phyloP scores from a whole-genome alignment of 2,113 vertebrate species.

The Dasypus novemcinctus region DNA sequence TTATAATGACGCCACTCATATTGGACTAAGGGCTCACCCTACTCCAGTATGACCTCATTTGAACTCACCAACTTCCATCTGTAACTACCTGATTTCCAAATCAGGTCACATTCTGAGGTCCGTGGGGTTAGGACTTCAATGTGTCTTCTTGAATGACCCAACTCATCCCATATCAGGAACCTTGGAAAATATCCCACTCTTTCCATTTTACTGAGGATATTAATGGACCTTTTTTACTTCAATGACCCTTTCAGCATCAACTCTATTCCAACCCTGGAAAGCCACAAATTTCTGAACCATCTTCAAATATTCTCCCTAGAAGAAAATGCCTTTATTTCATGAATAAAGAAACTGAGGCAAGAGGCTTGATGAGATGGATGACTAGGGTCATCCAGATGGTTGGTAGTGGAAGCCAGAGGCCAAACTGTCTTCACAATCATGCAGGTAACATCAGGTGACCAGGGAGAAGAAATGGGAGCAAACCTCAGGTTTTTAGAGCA shows the following conservation, averaged over 20 bases:
- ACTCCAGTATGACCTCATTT: no score
- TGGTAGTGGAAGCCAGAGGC: fast-evolving
- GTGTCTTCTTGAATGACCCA: no score
- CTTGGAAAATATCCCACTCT: no score
- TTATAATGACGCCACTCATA: no score
- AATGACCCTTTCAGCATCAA: background rate
- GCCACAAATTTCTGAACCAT: background rate
- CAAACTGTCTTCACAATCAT: background rate
- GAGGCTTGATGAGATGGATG: background rate
- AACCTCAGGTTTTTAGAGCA: background rate
- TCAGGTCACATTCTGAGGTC: no score
- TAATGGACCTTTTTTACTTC: background rate
- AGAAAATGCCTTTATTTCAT: background rate
- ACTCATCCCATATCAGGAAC: background rate
- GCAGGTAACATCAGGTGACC: background rate
- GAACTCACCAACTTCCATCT: no score
- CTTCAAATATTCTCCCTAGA: background rate
- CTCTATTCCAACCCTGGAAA: background rate
- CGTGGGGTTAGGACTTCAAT: no score
- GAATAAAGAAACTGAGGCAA: background rate
- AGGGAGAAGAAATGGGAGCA: background rate
- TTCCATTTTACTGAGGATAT: background rate
- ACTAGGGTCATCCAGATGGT: fast-evolving
- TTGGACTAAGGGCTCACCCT: no score
- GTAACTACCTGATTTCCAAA: no score